Conservation (phyloP, 2,888 invertebrate genomes). For the Limnephilus lunatus region DNA sequence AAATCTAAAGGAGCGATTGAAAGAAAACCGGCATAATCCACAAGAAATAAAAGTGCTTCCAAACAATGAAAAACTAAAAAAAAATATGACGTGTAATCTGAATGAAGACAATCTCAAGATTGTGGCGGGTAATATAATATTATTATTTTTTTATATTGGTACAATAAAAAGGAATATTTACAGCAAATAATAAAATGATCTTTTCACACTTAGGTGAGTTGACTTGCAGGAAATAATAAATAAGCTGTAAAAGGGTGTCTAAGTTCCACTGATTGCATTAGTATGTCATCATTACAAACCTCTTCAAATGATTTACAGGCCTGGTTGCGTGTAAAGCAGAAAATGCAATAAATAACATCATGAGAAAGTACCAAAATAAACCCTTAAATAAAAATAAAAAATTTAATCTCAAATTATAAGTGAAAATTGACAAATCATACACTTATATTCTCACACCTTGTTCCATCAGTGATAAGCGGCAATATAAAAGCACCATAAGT, state of each 20-base stretch:
- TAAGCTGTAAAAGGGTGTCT: slow-evolving; percentile 1
- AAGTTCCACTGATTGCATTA: background rate
- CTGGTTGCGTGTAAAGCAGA: slow-evolving; percentile 70
- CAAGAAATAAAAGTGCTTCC: background rate
- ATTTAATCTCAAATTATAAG: background rate
- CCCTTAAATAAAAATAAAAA: background rate
- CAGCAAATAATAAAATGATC: background rate
- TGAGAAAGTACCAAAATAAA: background rate
- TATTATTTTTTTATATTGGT: background rate
- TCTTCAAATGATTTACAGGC: slow-evolving; percentile 86
- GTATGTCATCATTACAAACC: slow-evolving; percentile 76
- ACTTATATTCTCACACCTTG: background rate
- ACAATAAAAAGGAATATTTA: background rate
- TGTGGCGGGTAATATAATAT: background rate
- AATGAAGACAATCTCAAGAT: background rate
- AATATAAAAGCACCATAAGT: background rate
- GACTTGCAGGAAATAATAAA: slow-evolving; percentile 50
- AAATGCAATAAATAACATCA: slow-evolving; percentile 33
- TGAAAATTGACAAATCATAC: background rate
- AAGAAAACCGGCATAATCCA: background rate
- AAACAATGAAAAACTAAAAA: background rate
- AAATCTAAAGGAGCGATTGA: background rate
- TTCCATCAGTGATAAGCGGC: background rate
- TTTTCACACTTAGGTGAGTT: background rate
- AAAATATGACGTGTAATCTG: background rate